phyloP scores from a whole-genome alignment of 2,888 invertebrate species.

The Erpobdella octoculata region DNA sequence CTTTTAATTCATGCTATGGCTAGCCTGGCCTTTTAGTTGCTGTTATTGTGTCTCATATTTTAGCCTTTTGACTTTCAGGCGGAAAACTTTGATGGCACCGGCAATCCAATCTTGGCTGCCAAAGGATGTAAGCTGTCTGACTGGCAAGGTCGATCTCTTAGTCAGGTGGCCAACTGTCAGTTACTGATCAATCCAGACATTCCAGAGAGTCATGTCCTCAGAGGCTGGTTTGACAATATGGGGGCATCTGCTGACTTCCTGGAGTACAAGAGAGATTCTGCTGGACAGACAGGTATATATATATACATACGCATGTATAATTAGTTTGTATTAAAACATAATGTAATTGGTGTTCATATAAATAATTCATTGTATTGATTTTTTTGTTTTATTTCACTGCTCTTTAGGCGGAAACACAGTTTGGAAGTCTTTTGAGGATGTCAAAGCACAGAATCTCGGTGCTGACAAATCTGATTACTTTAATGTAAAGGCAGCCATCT shows the following conservation, averaged over 20 bases:
- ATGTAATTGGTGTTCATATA: too few species aligned
- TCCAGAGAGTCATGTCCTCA: constrained; percentile 71
- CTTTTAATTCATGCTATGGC: too few species aligned
- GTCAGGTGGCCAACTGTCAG: constrained; percentile 46
- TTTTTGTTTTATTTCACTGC: too few species aligned
- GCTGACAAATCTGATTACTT: constrained; percentile 78
- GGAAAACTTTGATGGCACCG: constrained; percentile 68
- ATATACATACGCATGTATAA: not conserved
- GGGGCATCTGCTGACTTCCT: constrained; percentile 51
- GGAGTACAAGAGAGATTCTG: constrained; percentile 44
- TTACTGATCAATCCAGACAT: constrained; percentile 80
- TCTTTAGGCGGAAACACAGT: too few species aligned
- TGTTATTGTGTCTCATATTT: too few species aligned
- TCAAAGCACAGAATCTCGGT: constrained; percentile 59
- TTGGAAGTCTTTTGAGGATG: constrained; percentile 72
- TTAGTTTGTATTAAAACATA: too few species aligned
- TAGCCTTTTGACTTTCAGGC: too few species aligned
- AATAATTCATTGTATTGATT: too few species aligned
- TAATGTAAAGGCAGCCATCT: constrained; percentile 68
- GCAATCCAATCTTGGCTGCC: constrained; percentile 73
- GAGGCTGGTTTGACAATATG: constrained; percentile 79
- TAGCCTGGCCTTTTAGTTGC: too few species aligned
- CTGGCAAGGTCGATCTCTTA: constrained; percentile 61
- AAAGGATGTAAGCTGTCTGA: constrained; percentile 79
- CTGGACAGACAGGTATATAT: constrained; percentile 33